Conservation (phyloP, 2,888 invertebrate genomes). For the Clostera curtula region DNA sequence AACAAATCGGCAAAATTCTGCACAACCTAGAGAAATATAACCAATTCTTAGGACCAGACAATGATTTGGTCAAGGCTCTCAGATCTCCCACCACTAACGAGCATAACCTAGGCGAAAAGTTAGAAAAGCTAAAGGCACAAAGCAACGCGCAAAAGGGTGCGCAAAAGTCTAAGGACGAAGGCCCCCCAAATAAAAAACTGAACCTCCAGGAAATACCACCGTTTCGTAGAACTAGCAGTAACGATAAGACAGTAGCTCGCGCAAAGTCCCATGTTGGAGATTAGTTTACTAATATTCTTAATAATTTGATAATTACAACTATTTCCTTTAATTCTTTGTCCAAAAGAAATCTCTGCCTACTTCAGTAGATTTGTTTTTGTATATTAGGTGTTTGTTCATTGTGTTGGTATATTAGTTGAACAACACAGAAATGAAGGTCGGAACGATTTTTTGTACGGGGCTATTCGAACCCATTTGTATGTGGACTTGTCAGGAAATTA, state of each 20-base stretch:
- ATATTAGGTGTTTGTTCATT: too few relatives aligned
- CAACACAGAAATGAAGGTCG: too few relatives aligned
- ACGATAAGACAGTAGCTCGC: slow-evolving; percentile 38
- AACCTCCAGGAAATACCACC: slow-evolving; percentile 74
- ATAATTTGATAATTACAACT: too few relatives aligned
- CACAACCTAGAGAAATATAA: slow-evolving; percentile 92
- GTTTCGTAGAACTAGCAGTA: slow-evolving; percentile 49
- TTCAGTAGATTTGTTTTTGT: too few relatives aligned
- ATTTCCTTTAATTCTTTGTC: too few relatives aligned
- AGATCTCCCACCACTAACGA: slow-evolving; percentile 65
- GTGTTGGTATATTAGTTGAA: too few relatives aligned
- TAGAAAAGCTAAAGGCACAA: slow-evolving; percentile 57
- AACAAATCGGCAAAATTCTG: slow-evolving; percentile 95
- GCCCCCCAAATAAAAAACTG: slow-evolving; percentile 71
- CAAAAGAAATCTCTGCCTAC: too few relatives aligned
- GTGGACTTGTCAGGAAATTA: too few relatives aligned
- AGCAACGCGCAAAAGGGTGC: slow-evolving; percentile 56
- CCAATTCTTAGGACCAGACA: slow-evolving; percentile 78
- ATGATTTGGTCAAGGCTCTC: slow-evolving; percentile 68
- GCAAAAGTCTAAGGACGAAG: slow-evolving; percentile 69
- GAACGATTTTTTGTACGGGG: too few relatives aligned
- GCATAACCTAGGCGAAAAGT: slow-evolving; percentile 48
- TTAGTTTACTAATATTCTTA: slow-evolving; percentile 11
- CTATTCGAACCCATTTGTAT: too few relatives aligned
- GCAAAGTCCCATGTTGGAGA: slow-evolving; percentile 34